Base-by-base conservation (phyloP, 2,888 invertebrate species). In the Thereva nobilitata region DNA sequence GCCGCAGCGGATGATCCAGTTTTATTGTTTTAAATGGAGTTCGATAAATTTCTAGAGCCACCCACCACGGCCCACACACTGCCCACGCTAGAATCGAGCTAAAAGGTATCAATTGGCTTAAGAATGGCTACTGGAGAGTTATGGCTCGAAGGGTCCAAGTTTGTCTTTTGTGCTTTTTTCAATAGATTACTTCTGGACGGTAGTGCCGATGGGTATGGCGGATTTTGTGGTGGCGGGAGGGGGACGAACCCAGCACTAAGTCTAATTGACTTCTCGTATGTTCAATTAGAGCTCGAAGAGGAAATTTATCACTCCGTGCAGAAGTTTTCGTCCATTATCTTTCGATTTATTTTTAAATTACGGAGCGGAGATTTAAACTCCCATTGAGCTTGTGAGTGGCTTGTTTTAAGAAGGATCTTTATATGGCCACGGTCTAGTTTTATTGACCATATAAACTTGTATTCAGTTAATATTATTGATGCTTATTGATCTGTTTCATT, bases 11-110 rank as follows among this genome's bases (percentile, higher is more conserved):
- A 23, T 23, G 23, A 23, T 23, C 23, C 47, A 23, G 8, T 61
- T 61, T 61, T 61, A 61, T 61, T 61, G 61, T 61, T 61, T 61
- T 61, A 61, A 61, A 61, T 61, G 50, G 61, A 61, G 50, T 50
- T 61, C 61, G 50, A 61, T 61, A 61, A 61, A 61, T 12, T 61
- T 61, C 50, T 61, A 23, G 23, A 23, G 23, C 23, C 23, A 23
- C 23, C 23, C 23, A 23, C 23, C 23, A 2, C 23, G 23, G 23
- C 23, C 23, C 23, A 61, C 59, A 61, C 40, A 61, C 23, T 50
- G 49, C 50, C 41, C 50, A n/a, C 40, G 40, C 12, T 34, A 23
- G 49, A 23, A 41, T 10, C 50, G 34, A 50, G 50, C 41, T 41
- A 9, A 37, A 34, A 61, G 61, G 50, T 61, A 49, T 61, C 61